These are phyloP conservation scores for Rana temporaria DNA, from an alignment of 2,113 vertebrate species.

Conservation along the genomic window DNA sequence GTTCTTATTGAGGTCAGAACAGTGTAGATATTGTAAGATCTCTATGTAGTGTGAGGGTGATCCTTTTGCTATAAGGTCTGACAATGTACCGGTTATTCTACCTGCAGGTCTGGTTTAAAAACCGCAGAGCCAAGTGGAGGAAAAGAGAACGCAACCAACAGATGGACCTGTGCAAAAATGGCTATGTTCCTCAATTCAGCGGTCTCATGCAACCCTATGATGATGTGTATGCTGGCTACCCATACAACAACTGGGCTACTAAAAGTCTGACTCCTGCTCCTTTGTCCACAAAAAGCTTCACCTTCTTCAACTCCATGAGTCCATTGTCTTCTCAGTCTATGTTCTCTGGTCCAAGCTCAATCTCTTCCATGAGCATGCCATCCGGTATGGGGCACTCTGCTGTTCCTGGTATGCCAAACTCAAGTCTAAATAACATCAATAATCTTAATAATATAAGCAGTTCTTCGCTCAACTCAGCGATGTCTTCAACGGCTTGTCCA, in stretches of 20 bases:
- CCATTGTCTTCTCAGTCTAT: constrained; percentile 95
- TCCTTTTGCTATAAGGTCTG: constrained; percentile 10
- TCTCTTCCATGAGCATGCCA: constrained; percentile 98
- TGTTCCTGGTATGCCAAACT: constrained; percentile 89
- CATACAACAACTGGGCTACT: constrained; percentile 99
- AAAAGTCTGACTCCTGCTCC: constrained; percentile 92
- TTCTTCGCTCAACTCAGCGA: constrained; percentile 92
- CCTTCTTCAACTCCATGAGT: constrained; percentile 99
- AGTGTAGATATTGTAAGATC: constrained; percentile 10
- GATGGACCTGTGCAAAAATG: constrained; percentile 98
- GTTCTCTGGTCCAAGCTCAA: constrained; percentile 94
- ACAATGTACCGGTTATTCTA: background rate
- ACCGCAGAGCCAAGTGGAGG: constrained; percentile 96
- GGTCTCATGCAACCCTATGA: constrained; percentile 98
- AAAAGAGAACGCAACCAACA: constrained; percentile 98
- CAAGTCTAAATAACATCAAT: constrained; percentile 93
- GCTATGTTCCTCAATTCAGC: constrained; percentile 98
- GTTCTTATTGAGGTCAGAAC: constrained; percentile 34
- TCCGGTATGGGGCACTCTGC: constrained; percentile 92
- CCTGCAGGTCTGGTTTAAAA: constrained; percentile 97
- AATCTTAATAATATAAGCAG: constrained; percentile 91
- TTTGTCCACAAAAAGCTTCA: constrained; percentile 96
- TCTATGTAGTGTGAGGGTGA: constrained; percentile 25
- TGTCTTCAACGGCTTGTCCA: constrained; percentile 92
- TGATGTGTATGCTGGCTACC: constrained; percentile 95